Conservation (phyloP, 53 echinoderm and acorn worm species). For the Holothuria scabra region DNA sequence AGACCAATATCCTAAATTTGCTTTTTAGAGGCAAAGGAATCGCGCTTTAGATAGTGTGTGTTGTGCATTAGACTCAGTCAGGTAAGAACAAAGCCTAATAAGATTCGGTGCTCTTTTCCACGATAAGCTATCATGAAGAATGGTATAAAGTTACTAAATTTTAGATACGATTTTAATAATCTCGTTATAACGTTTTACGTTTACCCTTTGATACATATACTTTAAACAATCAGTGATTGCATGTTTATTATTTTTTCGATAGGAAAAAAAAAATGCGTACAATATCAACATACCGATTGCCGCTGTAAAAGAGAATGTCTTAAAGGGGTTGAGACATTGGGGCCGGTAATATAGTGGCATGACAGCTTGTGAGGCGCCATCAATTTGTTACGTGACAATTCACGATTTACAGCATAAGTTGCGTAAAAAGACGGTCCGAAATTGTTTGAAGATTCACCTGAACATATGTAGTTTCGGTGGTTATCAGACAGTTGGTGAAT, state of each 20-base stretch:
- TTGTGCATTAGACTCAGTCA: background rate
- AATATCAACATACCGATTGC: too few relatives aligned
- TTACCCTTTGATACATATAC: background rate
- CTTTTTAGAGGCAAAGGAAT: slow-evolving; percentile 39
- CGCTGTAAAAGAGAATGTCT: background rate
- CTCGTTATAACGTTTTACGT: background rate
- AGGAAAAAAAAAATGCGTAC: background rate
- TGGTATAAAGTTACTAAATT: background rate
- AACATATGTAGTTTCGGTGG: too few relatives aligned
- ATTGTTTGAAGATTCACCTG: too few relatives aligned
- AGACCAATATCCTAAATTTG: slow-evolving; percentile 66
- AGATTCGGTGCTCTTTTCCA: background rate
- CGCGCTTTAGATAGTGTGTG: background rate
- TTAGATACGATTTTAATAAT: background rate
- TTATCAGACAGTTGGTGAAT: too few relatives aligned
- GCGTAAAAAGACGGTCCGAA: too few relatives aligned
- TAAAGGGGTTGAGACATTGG: slow-evolving; percentile 21
- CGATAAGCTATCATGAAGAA: too few relatives aligned
- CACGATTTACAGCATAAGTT: too few relatives aligned
- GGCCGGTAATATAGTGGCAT: slow-evolving; percentile 7
- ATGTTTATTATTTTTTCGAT: background rate
- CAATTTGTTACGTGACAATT: too few relatives aligned
- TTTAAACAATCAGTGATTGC: background rate
- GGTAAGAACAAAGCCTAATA: background rate
- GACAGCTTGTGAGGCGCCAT: too few relatives aligned